A percentile compares a stretch with the other conserved stretches of the same genome.
Evolutionary conservation across 2,797 vertebrate species (phyloP).

Genomic region (Ispidina lecontei): DNA sequence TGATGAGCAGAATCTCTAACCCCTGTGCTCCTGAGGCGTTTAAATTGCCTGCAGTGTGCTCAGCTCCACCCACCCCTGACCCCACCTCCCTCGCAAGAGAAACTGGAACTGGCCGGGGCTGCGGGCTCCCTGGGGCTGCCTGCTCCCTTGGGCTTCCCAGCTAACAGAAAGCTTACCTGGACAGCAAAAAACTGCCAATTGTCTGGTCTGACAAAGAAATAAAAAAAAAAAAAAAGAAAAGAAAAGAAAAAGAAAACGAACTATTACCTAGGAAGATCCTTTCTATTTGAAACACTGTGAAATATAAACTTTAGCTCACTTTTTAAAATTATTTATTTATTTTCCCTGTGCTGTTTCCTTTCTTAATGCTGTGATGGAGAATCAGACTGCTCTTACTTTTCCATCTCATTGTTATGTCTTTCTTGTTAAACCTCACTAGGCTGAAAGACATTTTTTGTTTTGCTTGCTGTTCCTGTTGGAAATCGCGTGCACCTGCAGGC

Average conservation of each 20-base stretch:
- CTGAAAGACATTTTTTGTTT: not conserved
- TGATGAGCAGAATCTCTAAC: too few species aligned
- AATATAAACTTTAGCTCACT: not conserved
- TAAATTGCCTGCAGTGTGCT: too few species aligned
- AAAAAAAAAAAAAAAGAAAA: not conserved
- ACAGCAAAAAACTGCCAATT: too few species aligned
- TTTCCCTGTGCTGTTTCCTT: not conserved
- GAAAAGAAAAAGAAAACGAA: fast-evolving
- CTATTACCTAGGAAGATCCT: not conserved
- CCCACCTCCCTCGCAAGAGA: too few species aligned
- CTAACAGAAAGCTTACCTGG: too few species aligned
- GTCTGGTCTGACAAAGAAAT: too few species aligned
- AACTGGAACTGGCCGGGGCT: too few species aligned
- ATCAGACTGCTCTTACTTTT: not conserved
- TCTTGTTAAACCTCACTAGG: not conserved
- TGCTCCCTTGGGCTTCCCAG: too few species aligned
- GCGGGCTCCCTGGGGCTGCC: too few species aligned
- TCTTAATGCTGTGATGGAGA: not conserved
- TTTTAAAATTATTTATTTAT: too few species aligned
- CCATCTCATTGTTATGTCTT: not conserved
- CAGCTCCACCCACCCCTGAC: too few species aligned
- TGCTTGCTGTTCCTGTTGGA: not conserved
- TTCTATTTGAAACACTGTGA: not conserved
- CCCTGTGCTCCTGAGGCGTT: too few species aligned
- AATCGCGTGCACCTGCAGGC: not conserved